Base-by-base conservation (phyloP, 1,140 invertebrate genomes). In the Dolichoris vasculosae region DNA sequence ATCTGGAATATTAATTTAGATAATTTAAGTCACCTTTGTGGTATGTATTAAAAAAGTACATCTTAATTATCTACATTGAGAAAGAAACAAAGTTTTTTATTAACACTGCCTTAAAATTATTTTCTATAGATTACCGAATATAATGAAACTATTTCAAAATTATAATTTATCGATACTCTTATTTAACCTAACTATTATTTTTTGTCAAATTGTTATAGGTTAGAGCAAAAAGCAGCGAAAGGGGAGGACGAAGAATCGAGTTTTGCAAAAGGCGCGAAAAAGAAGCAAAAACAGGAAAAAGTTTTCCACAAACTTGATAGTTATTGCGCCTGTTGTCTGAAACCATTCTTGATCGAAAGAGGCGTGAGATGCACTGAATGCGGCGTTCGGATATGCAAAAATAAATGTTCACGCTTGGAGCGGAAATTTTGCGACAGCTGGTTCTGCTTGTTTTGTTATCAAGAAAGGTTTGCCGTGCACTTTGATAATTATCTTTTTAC, bases 271-370 rank as follows among this genome's bases (percentile, higher is more conserved):
- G 30, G 7, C 1, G 11, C 2, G 11, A 80, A n/a, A 26, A 30
- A 59, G 59, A 43, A 30, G 38, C 20, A 59, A 59, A 32, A 9
- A 43, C 2, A 23, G n/a, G 23, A 55, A 67, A 75, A n/a, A n/a
- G 17, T 40, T 9, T 23, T 55, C 9, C 23, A 17, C 1, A 26
- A 3, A 43, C 88, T 92, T 71, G 89, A 92, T 32, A 90, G 88
- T 87, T 89, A 89, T 9, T 93, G 92, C 89, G 89, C 89, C 87
- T 93, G 92, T 85, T 93, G 92, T 46, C 84, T 93, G 82, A 91
- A 90, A 88, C 90, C 91, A 79, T 90, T 93, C 86, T 76, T 90
- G 51, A 86, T 90, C 38, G 87, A 83, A 30, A 88, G 89, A 17
- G 89, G 90, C 23, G 89, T 90, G 26, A 88, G 88, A 38, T 93